Evolutionary conservation across 2,888 invertebrate species (phyloP), one percentile per base, ranked within the genome.

Genomic region (Gnatocerus cornutus): DNA sequence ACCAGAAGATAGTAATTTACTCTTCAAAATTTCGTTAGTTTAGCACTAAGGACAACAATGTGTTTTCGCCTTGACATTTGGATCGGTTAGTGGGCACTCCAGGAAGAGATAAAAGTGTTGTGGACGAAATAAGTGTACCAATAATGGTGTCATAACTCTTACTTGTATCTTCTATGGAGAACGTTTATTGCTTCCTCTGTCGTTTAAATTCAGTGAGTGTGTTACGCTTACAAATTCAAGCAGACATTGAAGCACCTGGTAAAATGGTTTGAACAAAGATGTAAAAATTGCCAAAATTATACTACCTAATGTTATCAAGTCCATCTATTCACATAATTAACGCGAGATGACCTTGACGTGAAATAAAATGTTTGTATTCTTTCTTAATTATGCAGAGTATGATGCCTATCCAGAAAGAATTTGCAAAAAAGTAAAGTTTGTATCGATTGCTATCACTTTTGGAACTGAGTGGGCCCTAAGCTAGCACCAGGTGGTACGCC

Each of bases 241-340:
- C 1, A 10, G 39, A 39, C 10, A 39, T 39, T 39, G 1, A n/a
- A 12, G 13, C 43, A 43, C 14, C 12, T 43, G 43, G 12, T 7
- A 8, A 43, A 43, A 3, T 3, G 7, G 1, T 14, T 4, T 13
- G n/a, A n/a, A 14, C 43, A 43, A 43, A 43, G 43, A 7, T 10
- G 12, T 14, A 10, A 12, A 43, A 43, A 4, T 43, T 43, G 12
- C 43, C 12, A 43, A 43, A 43, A 33, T 33, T 9, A n/a, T 33
- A 33, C 33, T 33, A 33, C 33, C 33, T 33, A 33, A 33, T 33
- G 14, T 43, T 43, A 43, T 43, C 14, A 14, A 14, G 10, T 6
- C 9, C 43, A 43, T 43, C 43, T 43, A 14, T 43, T 14, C 14
- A 12, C 43, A 43, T 43, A 43, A 43, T 43, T 12, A 12, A 10